Base-by-base conservation (phyloP, 2,888 invertebrate species). In the Amphipoea oculea region DNA sequence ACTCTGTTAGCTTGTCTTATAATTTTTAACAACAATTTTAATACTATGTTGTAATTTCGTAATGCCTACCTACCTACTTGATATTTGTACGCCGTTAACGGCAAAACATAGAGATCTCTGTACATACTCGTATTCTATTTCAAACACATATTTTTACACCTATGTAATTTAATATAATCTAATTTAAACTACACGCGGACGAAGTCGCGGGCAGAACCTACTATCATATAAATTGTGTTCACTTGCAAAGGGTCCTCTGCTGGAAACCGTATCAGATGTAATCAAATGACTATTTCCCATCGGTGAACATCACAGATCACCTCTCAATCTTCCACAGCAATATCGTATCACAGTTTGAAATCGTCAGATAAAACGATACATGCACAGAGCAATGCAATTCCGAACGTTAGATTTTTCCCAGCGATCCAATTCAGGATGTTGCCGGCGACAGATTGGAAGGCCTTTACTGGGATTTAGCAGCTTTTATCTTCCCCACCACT, bases 381-480 rank as follows among this genome's bases (percentile, higher is more conserved):
- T 69, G 68, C 67, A 70, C 65, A 75, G 6, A 40, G 54, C 67
- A 62, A 83, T 75, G 82, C 76, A 82, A 82, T 85, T 66, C 63
- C 71, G 86, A 40, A 45, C 79, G 73, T 63, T 73, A 57, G 72
- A 83, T 85, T 79, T 84, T 82, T 83, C 65, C 65, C 69, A 51
- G 74, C 62, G 51, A 73, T 83, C 63, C 86, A 83, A 79, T 86
- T 76, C 63, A 75, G 75, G 63, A 72, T 83, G 63, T 67, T 54
- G 36, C 48, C 36, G 73, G 62, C 81, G 68, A 72, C 63, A 76
- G 82, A 83, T 82, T 86, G 87, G 71, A 78, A 84, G 84, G 84
- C 72, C 72, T 84, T 87, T 73, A 75, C 70, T 70, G 57, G 77
- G 76, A 79, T 80, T 76, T 78, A 78, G 72, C 73, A 70, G 68